A percentile compares a stretch with the other conserved stretches of the same genome.
phyloP scores from a whole-genome alignment of 2,113 vertebrate species.

The Oryzias melastigma region DNA sequence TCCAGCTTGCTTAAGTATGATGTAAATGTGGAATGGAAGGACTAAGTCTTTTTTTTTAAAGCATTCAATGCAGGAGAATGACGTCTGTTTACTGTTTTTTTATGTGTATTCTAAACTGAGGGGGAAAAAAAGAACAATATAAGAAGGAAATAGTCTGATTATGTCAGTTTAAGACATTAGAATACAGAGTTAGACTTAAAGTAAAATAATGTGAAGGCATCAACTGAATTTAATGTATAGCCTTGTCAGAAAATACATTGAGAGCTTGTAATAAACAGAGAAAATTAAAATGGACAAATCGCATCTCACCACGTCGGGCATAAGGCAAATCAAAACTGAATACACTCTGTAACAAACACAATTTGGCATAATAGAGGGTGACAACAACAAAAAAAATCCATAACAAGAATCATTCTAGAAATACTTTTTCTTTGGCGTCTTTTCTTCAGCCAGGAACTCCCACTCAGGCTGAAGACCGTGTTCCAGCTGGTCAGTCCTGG shows the following conservation, averaged over 20 bases:
- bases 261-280: conserved; percentile 1
- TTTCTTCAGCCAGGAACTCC: conserved; percentile 55
- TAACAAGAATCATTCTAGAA: conserved; percentile 43
- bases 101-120: background rate
- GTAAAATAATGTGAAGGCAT: background rate
- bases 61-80: conserved; percentile 2
- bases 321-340: conserved; percentile 13
- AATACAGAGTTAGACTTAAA: conserved; percentile 3
- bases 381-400: conserved; percentile 11
- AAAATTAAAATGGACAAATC: conserved; percentile 36
- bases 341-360: conserved; percentile 1
- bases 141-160: background rate
- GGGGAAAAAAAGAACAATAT: background rate
- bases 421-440: conserved; percentile 42
- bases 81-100: background rate
- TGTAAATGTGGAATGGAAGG: conserved; percentile 37
- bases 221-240: background rate
- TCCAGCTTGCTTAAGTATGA: conserved; percentile 43
- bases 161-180: background rate
- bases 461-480: conserved; percentile 66
- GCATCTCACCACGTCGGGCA: background rate
- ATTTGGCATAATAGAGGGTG: conserved; percentile 5
- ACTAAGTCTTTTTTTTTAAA: conserved; percentile 5
- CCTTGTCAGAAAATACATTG: background rate
- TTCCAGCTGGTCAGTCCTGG: conserved; percentile 44